phyloP scores from a whole-genome alignment of 2,113 vertebrate genomes.

The Diphyllodes magnificus region DNA sequence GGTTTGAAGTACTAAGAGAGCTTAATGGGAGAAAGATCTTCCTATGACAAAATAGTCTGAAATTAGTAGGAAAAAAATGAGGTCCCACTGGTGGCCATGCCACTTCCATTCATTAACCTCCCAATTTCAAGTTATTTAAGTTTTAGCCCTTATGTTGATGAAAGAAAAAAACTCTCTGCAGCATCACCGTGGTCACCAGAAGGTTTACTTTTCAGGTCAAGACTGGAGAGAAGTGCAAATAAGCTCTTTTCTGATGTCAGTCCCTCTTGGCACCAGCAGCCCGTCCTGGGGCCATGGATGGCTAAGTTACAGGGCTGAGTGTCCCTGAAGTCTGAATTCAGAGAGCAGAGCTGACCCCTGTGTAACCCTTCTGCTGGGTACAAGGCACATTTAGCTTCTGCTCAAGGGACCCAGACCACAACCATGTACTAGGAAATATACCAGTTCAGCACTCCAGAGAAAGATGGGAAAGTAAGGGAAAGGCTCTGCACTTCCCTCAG shows the following conservation, averaged over 20 bases:
- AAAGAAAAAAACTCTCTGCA: not conserved
- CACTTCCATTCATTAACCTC: not conserved
- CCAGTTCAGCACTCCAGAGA: not conserved
- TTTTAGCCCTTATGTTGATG: not conserved
- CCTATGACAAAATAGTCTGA: not conserved
- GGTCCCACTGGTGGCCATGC: not conserved
- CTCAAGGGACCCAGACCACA: not conserved
- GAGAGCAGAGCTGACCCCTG: not conserved
- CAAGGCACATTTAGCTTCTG: not conserved
- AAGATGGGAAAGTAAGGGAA: not conserved
- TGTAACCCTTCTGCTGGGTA: not conserved
- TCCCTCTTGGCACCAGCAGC: not conserved
- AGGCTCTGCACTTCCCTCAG: not conserved
- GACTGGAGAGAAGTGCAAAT: not conserved
- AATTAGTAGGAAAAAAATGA: not conserved
- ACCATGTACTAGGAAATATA: not conserved
- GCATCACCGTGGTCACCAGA: accelerated
- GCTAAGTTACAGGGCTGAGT: accelerated
- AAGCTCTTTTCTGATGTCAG: not conserved
- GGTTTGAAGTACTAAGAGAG: not conserved
- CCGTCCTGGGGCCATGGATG: not conserved
- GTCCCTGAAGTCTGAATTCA: not conserved
- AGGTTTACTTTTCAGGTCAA: not conserved
- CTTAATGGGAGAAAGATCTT: not conserved
- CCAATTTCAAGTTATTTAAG: not conserved